Base-by-base conservation (phyloP, 2,888 invertebrate species). In the Drosophila pseudotakahashii region DNA sequence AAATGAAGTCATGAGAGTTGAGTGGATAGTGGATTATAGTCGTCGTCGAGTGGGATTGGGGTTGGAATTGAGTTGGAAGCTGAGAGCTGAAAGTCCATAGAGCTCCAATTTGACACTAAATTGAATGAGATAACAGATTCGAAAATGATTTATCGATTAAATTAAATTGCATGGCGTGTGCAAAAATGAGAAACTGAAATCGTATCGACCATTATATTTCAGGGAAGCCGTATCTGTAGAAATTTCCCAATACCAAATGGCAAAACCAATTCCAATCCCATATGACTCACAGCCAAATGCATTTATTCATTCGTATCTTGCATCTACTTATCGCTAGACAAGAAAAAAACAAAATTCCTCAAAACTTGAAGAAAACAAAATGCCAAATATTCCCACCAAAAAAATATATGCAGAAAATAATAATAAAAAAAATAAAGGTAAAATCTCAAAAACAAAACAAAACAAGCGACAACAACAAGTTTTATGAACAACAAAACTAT, bases 381-480 rank as follows among this genome's bases (percentile, higher is more conserved):
- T 63, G 58, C 63, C 58, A 78, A 80, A 86, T 76, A 78, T 83
- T 81, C 79, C 74, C 73, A 76, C 73, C 73, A 67, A 76, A 81
- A 84, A 85, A 85, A 76, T 48, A 34, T 61, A 73, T 75, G 81
- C 79, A 77, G 62, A 79, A 77, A 34, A 34, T 34, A 34, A 13
- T 34, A 9, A 32, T 32, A 10, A 32, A 32, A 32, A 32, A 32
- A 32, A 19, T 19, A 19, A 10, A 10, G 32, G 10, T 32, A 10
- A 2, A 32, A 83, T 63, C 47, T 70, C 50, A 47, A 75, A 26
- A 26, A 26, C 26, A 26, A 26, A 61, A 66, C 62, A 72, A 64
- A 80, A 78, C 67, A 73, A 78, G 37, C 57, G 45, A 59, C 52
- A 74, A 61, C 53, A 66, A 63, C 57, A 63, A 67, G 32, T 48